Base-by-base conservation (phyloP, 2,113 vertebrate species). In the Natator depressus region DNA sequence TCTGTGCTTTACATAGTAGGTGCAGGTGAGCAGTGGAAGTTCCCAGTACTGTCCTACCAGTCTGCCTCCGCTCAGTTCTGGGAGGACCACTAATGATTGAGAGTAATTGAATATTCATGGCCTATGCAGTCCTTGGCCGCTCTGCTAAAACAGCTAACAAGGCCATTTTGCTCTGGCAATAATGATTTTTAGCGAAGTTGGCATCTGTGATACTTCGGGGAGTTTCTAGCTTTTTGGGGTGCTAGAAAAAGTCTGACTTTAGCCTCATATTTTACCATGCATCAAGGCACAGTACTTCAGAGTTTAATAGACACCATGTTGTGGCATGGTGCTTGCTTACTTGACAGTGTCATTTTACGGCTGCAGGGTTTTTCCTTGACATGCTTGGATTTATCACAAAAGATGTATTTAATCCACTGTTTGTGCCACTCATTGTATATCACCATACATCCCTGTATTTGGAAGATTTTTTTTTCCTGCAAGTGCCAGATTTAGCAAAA, bases 121-220 rank as follows among this genome's bases (percentile, higher is more conserved):
- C 29, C 53, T 1, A 0, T 42, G 80, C 50, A 6, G 25, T 49
- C 55, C 59, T 57, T 81, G 19, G 42, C 31, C 47, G 57, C 85
- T 46, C 22, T 75, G 1, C 55, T 79, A n/a, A 59, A 57, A 69
- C 19, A 2, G 4, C 4, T 7, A 31, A 29, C 19, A 24, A 29
- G 1, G 54, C 25, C 38, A 82, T 46, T 83, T 83, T 83, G 25
- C 54, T 59, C 90, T 96, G 92, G 62, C 75, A 95, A 57, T 55
- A 72, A 22, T 57, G 96, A 54, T 89, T 92, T 97, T 96, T 91
- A 90, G 85, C 80, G 31, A 79, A 79, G 57, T 86, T 95, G 92
- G 96, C 93, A 91, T 89, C 55, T 96, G 3, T 85, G 82, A 95
- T 94, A 96, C 78, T 47, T 14, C 55, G 57, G 81, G 76, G 25